Conservation (phyloP, 2,888 invertebrate genomes). For the Heliothis peltigera region DNA sequence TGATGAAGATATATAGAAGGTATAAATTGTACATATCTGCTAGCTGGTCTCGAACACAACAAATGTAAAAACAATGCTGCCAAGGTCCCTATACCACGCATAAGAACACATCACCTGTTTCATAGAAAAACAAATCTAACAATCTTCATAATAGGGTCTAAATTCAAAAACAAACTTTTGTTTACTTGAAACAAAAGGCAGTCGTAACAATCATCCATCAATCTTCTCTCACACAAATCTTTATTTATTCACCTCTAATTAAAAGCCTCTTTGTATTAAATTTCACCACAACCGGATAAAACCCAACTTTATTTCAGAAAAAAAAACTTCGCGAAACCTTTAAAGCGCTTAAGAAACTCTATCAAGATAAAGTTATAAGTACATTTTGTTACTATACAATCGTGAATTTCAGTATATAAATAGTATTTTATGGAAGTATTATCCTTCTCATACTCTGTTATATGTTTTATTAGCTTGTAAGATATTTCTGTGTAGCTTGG, state of each 20-base stretch:
- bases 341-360: constrained; percentile 38
- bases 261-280: constrained; percentile 44
- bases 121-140: constrained; percentile 3
- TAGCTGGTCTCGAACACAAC: too few species aligned
- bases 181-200: constrained; percentile 16
- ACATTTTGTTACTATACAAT: constrained; percentile 6
- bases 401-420: background rate
- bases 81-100: too few species aligned
- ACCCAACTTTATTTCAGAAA: constrained; percentile 39
- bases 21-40: too few species aligned
- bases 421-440: background rate
- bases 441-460: background rate
- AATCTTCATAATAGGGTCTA: background rate
- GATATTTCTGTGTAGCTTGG: background rate
- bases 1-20: too few species aligned
- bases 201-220: constrained; percentile 11
- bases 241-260: constrained; percentile 29
- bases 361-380: constrained; percentile 39
- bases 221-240: constrained; percentile 9
- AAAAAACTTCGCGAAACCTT: constrained; percentile 38
- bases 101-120: background rate
- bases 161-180: constrained; percentile 5
- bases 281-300: constrained; percentile 36
- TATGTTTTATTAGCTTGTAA: background rate
- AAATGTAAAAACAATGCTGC: too few species aligned